Conservation (phyloP, 2,888 invertebrate species). For the Drosophila austrosaltans region DNA sequence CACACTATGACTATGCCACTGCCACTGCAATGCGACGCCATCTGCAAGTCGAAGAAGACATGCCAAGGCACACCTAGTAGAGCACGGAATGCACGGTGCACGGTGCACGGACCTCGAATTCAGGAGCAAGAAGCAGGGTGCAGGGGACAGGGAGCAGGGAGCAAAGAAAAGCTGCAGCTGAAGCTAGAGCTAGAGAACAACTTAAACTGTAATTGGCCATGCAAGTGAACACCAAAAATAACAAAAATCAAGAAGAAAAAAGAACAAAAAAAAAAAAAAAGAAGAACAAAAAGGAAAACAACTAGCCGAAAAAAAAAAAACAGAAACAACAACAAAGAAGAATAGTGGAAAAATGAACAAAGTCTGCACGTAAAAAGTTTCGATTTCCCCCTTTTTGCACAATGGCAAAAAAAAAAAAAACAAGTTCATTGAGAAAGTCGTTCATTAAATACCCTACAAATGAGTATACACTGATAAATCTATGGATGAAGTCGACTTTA, state of each 20-base stretch:
- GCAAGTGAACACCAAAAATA: conserved; percentile 58
- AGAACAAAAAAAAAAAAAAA: conserved; percentile 16
- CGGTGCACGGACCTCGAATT: too few species aligned
- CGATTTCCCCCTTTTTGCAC: conserved; percentile 35
- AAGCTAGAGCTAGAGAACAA: conserved; percentile 31
- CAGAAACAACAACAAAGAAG: conserved; percentile 38
- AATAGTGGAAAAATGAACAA: conserved; percentile 20
- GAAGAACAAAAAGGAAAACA: conserved; percentile 16
- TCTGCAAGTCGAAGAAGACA: conserved; percentile 38
- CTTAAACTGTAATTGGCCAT: conserved; percentile 73
- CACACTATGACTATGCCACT: conserved; percentile 36
- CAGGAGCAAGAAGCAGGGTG: background rate
- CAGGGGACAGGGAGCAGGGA: background rate
- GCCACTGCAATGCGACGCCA: conserved; percentile 52
- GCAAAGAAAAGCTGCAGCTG: background rate
- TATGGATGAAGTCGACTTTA: too few species aligned
- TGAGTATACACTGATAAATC: background rate
- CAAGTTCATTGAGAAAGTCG: background rate
- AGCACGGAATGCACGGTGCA: background rate
- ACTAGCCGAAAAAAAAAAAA: conserved; percentile 16
- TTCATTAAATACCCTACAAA: background rate
- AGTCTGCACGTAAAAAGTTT: conserved; percentile 57
- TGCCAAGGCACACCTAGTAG: conserved; percentile 5
- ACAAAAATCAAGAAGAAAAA: conserved; percentile 20
- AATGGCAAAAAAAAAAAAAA: conserved; percentile 39